Evolutionary conservation across 2,888 invertebrate species (phyloP), one percentile per base, ranked within the genome.

Genomic region (Norana najaformis): DNA sequence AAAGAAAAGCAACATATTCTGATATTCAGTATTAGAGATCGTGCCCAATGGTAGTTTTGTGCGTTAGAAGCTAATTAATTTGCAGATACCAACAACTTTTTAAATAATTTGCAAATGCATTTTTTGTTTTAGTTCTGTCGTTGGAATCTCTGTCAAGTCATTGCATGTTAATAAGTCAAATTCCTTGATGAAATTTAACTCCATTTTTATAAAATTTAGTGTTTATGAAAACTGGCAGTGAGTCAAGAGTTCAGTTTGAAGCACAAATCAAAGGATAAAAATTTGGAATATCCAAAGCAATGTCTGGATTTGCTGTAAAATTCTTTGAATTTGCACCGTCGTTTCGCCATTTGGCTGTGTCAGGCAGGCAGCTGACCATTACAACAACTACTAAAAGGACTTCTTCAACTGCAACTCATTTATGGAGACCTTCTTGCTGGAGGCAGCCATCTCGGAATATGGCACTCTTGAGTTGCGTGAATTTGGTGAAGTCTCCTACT

Each of bases 251-350:
- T 4, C 1, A 47, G 23, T 47, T 5, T 47, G 47, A 6, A 47
- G 23, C 1, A 8, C 69, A 69, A 8, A n/a, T 69, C 69, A 69
- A 2, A 30, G 8, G 69, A 0, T 11, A 69, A 30, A 0, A 6
- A 30, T 69, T 69, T 69, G n/a, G 69, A 69, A 69, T 8, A n/a
- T 69, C 30, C 11, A 69, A 69, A 69, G 69, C 69, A 30, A 69
- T 69, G 69, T 69, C 69, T n/a, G 30, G n/a, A n/a, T 69, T 69
- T n/a, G n/a, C 69, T n/a, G n/a, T 69, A 69, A 69, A 69, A 69
- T 0, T 69, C 69, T 69, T 30, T n/a, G 69, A n/a, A 8, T n/a
- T n/a, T 69, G 69, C 69, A n/a, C 69, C 69, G n/a, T 69, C 69
- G n/a, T 69, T 69, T 69, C n/a, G 69, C n/a, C 69, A 16, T 30